Evolutionary conservation across 2,888 invertebrate genomes (phyloP).

Genomic region (Crossocerus cetratus): DNA sequence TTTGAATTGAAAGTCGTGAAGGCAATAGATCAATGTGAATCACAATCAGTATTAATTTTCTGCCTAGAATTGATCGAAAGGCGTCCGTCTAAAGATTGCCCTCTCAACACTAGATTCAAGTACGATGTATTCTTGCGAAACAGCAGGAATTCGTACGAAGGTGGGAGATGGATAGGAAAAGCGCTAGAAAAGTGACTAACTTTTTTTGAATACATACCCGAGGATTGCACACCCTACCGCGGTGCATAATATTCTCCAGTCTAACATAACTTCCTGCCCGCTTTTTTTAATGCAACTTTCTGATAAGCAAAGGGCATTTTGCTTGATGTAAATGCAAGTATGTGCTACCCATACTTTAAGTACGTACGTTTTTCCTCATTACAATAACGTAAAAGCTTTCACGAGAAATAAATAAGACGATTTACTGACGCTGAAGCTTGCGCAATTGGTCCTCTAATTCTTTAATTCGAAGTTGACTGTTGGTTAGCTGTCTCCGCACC

Average conservation of each 20-base stretch:
- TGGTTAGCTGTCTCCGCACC: conserved; percentile 86
- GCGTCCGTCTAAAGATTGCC: conserved; percentile 15
- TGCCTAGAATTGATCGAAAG: conserved; percentile 15
- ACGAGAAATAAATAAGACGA: conserved; percentile 2
- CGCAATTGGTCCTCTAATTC: conserved; percentile 88
- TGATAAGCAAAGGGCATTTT: too few relatives aligned
- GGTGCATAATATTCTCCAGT: too few relatives aligned
- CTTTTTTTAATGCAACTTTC: too few relatives aligned
- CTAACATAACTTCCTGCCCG: too few relatives aligned
- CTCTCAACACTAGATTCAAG: conserved; percentile 37
- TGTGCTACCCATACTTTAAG: neutral
- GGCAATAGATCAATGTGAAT: conserved; percentile 42
- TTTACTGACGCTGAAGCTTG: conserved; percentile 78
- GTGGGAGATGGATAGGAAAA: conserved; percentile 21
- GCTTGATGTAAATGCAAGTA: neutral
- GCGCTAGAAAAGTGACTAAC: conserved; percentile 17
- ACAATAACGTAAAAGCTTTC: too few relatives aligned
- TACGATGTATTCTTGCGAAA: conserved; percentile 19
- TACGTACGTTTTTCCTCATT: neutral
- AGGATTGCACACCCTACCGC: too few relatives aligned
- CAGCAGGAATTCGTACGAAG: conserved; percentile 16
- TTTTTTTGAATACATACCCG: too few relatives aligned
- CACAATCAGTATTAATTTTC: conserved; percentile 36
- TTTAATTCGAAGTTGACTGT: conserved; percentile 88
- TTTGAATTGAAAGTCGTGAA: conserved; percentile 35